Evolutionary conservation across 1,140 invertebrate genomes (phyloP).

Genomic region (Aphidius gifuensis): DNA sequence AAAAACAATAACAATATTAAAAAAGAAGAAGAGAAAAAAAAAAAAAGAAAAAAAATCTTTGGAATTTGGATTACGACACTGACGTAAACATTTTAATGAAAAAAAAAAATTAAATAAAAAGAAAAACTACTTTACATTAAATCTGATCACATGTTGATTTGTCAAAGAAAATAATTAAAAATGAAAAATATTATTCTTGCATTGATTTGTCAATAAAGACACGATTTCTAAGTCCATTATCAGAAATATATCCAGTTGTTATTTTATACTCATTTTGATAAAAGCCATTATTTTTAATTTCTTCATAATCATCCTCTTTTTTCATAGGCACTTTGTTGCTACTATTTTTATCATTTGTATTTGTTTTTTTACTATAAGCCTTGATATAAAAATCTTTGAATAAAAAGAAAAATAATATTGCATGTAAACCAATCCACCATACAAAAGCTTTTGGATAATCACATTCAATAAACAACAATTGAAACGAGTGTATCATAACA

Average conservation of each 20-base stretch:
- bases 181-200: too few species aligned
- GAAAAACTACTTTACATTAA: conserved; percentile 33
- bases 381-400: conserved; percentile 76
- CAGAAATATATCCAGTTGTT: conserved; percentile 49
- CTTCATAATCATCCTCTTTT: conserved; percentile 17
- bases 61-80: too few species aligned
- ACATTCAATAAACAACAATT: conserved; percentile 82
- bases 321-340: conserved; percentile 20
- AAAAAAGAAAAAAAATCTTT: too few species aligned
- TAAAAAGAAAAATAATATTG: conserved; percentile 75
- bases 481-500: conserved; percentile 78
- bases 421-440: conserved; percentile 72
- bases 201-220: conserved; percentile 51
- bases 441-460: conserved; percentile 75
- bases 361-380: conserved; percentile 56
- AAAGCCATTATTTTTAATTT: conserved; percentile 27
- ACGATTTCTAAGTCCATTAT: conserved; percentile 47
- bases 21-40: too few species aligned
- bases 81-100: neutral
- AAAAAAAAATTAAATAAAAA: conserved; percentile 12
- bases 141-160: too few species aligned
- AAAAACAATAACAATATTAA: too few species aligned
- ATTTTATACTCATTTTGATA: conserved; percentile 50
- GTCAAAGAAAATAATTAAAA: too few species aligned
- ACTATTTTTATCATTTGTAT: neutral